These are phyloP conservation scores for Nemotelus nigrinus DNA, from an alignment of 2,888 invertebrate genomes.

Conservation along the genomic window DNA sequence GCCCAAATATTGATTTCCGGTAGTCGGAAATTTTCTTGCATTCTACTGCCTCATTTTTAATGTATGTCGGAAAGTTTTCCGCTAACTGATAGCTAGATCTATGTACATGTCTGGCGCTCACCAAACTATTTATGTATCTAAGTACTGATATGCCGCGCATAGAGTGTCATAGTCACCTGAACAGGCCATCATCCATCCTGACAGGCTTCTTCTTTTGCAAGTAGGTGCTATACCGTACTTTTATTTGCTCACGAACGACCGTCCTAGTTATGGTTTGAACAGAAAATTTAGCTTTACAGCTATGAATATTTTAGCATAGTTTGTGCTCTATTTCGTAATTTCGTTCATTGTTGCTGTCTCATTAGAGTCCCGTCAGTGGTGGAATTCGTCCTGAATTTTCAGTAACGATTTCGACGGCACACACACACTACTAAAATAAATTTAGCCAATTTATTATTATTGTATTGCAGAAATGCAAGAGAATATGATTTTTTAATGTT, in stretches of 20 bases:
- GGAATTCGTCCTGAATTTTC: background rate
- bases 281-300: background rate
- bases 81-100: background rate
- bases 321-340: background rate
- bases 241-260: background rate
- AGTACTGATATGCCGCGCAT: background rate
- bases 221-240: background rate
- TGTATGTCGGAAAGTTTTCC: background rate
- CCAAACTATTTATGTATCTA: background rate
- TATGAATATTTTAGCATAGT: conserved; percentile 17
- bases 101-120: background rate
- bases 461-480: background rate
- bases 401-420: background rate
- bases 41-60: background rate
- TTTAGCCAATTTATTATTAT: too few relatives aligned
- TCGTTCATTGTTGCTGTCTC: background rate
- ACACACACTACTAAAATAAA: background rate
- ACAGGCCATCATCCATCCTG: background rate
- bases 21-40: background rate
- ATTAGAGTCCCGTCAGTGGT: background rate
- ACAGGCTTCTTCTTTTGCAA: background rate
- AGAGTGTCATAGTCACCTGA: background rate
- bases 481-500: background rate
- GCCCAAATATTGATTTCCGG: background rate
- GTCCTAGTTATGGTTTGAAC: background rate